These are phyloP conservation scores for Fundulus diaphanus DNA, from an alignment of 2,797 vertebrate genomes.

Conservation along the genomic window DNA sequence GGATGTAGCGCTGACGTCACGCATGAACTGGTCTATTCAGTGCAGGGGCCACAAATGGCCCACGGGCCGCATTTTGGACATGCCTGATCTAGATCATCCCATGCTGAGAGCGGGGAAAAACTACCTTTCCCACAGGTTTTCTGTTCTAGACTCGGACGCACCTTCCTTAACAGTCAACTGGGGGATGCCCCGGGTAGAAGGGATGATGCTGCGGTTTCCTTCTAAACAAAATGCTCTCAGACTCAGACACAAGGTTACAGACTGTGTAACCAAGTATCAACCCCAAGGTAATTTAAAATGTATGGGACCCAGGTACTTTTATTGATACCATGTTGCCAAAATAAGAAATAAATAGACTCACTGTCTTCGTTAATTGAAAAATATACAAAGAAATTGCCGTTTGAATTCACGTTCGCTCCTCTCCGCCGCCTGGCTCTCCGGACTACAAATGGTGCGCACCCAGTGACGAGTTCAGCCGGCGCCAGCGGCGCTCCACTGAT, in stretches of 20 bases:
- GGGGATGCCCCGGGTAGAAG: neutral
- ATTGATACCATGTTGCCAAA: too few relatives aligned
- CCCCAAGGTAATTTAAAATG: too few relatives aligned
- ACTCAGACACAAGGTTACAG: neutral
- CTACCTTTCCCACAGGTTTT: neutral
- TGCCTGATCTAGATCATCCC: neutral
- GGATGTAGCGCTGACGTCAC: too few relatives aligned
- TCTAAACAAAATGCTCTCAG: too few relatives aligned
- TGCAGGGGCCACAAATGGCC: too few relatives aligned
- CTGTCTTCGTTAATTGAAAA: neutral
- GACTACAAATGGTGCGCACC: neutral
- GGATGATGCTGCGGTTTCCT: neutral
- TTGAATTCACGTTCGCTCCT: neutral
- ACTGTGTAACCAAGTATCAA: too few relatives aligned
- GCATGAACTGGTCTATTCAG: too few relatives aligned
- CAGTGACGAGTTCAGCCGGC: neutral
- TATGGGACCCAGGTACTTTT: too few relatives aligned
- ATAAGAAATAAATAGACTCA: too few relatives aligned
- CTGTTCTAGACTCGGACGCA: neutral
- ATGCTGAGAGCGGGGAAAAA: neutral
- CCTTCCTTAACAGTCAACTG: neutral
- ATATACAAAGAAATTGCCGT: too few relatives aligned
- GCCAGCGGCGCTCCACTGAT: slow-evolving; percentile 7
- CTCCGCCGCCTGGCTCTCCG: neutral
- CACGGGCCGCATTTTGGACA: too few relatives aligned